Evolutionary conservation across 2,113 vertebrate genomes (phyloP), one percentile per base, ranked within the genome.

Genomic region (Callaeas wilsoni): DNA sequence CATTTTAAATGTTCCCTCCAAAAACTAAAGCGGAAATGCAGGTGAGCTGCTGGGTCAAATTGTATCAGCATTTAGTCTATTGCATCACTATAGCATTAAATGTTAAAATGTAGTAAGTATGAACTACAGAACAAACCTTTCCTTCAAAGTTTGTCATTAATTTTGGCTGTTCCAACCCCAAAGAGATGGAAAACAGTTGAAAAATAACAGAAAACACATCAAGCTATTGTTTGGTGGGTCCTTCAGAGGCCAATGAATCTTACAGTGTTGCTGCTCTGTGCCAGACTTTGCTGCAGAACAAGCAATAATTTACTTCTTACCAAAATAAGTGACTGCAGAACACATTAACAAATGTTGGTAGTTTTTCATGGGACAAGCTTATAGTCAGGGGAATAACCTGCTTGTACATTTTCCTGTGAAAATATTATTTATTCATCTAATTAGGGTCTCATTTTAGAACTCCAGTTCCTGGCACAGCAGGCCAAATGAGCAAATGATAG

Each of bases 51-150:
- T 81, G 57, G 69, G 79, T 92, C 37, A 93, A 91, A 93, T 16
- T 63, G 46, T 78, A 67, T 49, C 56, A 92, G 47, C 91, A 94
- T 91, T 83, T 84, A 92, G 56, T 69, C 91, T 80, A 92, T 39
- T 96, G 25, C 90, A 91, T 89, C 91, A 91, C 80, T 52, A n/a
- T n/a, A 78, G 94, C 95, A 98, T 97, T 97, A 98, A 97, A 98
- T 93, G 97, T 98, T 98, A 98, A 98, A 98, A 98, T 96, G 96
- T 94, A 94, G 73, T 87, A 91, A 93, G 86, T 78, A 96, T 56
- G 81, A 98, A 96, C 96, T 95, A 96, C 95, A 91, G 96, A 98
- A 97, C 95, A 97, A 98, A 97, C 70, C 85, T 96, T 92, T 92
- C 86, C 83, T 93, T 86, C 78, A 81, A 80, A 78, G 94, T 90